A percentile compares a stretch with the other conserved stretches of the same genome.
Evolutionary conservation across 2,113 vertebrate genomes (phyloP).

Genomic region (Rallus limicola): DNA sequence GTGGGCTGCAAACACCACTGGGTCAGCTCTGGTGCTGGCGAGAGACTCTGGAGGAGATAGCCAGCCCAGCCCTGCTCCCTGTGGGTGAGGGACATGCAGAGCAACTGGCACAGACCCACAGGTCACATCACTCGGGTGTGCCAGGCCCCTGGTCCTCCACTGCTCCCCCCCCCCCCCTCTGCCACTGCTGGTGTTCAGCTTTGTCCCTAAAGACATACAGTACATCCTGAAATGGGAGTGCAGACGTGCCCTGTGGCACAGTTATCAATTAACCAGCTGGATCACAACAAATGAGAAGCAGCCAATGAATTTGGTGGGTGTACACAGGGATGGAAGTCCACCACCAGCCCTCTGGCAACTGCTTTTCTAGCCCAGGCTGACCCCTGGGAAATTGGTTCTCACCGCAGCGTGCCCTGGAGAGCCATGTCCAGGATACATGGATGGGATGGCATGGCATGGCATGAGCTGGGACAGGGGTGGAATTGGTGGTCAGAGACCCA

Average conservation of each 20-base stretch:
- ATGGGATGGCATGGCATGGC: no score
- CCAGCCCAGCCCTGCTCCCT: accelerated
- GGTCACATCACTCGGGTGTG: accelerated
- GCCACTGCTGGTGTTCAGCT: background rate
- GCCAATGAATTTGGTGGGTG: background rate
- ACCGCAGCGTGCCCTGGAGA: accelerated
- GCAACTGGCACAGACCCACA: background rate
- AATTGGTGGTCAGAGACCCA: background rate
- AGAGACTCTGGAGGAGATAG: accelerated
- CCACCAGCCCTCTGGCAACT: background rate
- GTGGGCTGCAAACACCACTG: background rate
- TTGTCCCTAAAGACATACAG: accelerated
- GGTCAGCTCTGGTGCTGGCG: background rate
- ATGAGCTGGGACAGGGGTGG: no score
- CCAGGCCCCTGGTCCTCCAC: accelerated
- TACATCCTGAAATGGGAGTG: accelerated
- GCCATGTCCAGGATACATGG: no score
- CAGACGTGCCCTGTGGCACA: background rate
- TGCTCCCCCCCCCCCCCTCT: no score
- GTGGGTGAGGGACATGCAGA: accelerated
- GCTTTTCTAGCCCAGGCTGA: background rate
- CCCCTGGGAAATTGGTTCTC: background rate
- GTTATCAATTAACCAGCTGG: background rate
- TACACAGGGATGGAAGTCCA: background rate
- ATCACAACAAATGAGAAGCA: accelerated